A percentile compares a stretch with the other conserved stretches of the same genome.
Evolutionary conservation across 2,797 vertebrate genomes (phyloP).

Genomic region (Epinephelus awoara): DNA sequence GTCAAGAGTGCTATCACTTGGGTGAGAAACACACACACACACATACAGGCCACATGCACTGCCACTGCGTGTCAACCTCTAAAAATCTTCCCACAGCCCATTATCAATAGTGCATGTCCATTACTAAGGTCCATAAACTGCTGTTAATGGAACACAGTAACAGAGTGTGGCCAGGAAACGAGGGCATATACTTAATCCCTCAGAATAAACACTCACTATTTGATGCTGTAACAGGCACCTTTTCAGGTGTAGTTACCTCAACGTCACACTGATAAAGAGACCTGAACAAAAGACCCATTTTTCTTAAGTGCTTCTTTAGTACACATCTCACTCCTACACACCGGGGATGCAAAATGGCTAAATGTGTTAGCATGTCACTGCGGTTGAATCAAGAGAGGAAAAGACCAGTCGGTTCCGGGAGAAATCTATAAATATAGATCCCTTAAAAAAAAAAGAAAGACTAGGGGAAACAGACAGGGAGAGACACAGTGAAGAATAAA

Average conservation of each 20-base stretch:
- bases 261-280: neutral
- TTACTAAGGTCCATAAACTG: slow-evolving; percentile 64
- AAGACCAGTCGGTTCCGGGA: slow-evolving; percentile 47
- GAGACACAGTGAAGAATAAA: slow-evolving; percentile 59
- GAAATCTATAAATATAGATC: slow-evolving; percentile 79
- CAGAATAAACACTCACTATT: slow-evolving; percentile 32
- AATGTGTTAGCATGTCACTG: slow-evolving; percentile 57
- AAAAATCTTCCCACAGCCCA: slow-evolving; percentile 44
- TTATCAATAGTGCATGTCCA: slow-evolving; percentile 53
- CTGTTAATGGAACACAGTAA: slow-evolving; percentile 57
- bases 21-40: neutral
- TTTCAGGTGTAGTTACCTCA: slow-evolving; percentile 14
- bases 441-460: neutral
- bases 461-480: neutral
- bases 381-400: slow-evolving; percentile 47
- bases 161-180: slow-evolving; percentile 13
- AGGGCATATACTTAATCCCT: slow-evolving; percentile 2
- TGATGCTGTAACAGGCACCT: slow-evolving; percentile 13
- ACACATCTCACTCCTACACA: neutral
- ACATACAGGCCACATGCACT: neutral
- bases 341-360: slow-evolving; percentile 27
- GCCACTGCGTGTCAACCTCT: slow-evolving; percentile 17
- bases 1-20: slow-evolving; percentile 14
- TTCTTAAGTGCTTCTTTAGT: slow-evolving; percentile 27
- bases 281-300: neutral